Evolutionary conservation across 1,140 invertebrate species (phyloP), one percentile per base, ranked within the genome.

Genomic region (Drosophila prosaltans): DNA sequence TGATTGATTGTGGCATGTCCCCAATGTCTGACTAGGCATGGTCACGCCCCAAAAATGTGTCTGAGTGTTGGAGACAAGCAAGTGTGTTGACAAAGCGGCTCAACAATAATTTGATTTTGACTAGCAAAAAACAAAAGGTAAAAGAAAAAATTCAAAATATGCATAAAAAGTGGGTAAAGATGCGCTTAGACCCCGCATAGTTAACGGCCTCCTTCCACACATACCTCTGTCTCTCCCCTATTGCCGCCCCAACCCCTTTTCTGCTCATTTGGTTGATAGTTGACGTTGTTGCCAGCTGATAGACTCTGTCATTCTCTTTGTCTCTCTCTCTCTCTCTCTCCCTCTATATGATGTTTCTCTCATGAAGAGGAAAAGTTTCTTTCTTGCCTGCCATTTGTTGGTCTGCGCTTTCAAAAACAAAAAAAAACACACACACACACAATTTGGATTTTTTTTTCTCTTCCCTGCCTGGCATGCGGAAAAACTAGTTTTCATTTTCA

Each of bases 401-500:
- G 24, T 45, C 45, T 48, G 69, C 36, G 66, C 70, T 72, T 79
- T 72, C 74, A 69, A 62, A 62, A 71, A 48, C 2, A 48, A 48
- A 48, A 45, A 45, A 45, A 16, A 16, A 16, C 16, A 16, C 16
- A 16, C 16, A 16, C 16, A 16, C 16, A 16, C 16, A 48, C 40
- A 68, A 69, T 68, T 81, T 72, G 64, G 76, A 65, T 36, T 82
- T 68, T 82, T 68, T 62, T 24, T 81, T 76, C 72, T 69, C 73
- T 61, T 41, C 65, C 74, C 82, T 86, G 68, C 75, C 63, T 77
- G 82, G 82, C 83, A 86, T 83, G 82, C 83, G 83, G 82, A 86
- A 85, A 86, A 86, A 85, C 82, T 73, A 77, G 83, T 88, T 86
- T 85, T 82, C 79, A 72, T 73, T 88, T 81, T 85, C 81, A 77